Conservation (phyloP, 2,888 invertebrate species). For the Euclidia mi region DNA sequence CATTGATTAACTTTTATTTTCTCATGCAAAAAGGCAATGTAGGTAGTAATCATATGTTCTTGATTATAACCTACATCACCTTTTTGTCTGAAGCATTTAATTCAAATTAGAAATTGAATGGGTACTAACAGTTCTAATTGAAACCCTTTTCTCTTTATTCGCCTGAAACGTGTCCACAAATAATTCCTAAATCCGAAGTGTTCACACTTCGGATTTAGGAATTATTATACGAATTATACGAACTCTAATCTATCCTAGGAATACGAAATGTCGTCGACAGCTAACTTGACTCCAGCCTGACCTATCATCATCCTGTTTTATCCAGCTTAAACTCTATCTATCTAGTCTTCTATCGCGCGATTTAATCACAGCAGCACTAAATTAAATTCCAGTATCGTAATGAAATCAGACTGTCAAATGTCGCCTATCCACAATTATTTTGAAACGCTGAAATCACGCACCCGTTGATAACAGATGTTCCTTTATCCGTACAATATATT, state of each 20-base stretch:
- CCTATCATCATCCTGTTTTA: neutral
- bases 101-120: too few species aligned
- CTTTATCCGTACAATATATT: constrained; percentile 31
- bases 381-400: constrained; percentile 43
- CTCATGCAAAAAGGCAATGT: too few species aligned
- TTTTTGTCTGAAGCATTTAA: too few species aligned
- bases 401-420: constrained; percentile 48
- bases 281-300: neutral
- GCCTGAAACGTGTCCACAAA: too few species aligned
- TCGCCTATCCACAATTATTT: constrained; percentile 41
- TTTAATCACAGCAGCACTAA: constrained; percentile 34
- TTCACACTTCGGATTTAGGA: too few species aligned
- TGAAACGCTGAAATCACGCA: constrained; percentile 38
- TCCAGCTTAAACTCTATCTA: neutral
- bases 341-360: constrained; percentile 13
- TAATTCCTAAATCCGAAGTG: too few species aligned
- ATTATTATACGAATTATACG: too few species aligned
- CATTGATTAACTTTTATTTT: too few species aligned
- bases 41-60: too few species aligned
- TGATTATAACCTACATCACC: too few species aligned
- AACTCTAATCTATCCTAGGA: neutral
- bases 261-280: neutral
- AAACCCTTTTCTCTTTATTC: too few species aligned
- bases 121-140: too few species aligned
- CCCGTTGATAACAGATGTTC: constrained; percentile 36